These are phyloP conservation scores for Hirudinaria manillensis DNA, from an alignment of 2,888 invertebrate genomes.

Conservation along the genomic window DNA sequence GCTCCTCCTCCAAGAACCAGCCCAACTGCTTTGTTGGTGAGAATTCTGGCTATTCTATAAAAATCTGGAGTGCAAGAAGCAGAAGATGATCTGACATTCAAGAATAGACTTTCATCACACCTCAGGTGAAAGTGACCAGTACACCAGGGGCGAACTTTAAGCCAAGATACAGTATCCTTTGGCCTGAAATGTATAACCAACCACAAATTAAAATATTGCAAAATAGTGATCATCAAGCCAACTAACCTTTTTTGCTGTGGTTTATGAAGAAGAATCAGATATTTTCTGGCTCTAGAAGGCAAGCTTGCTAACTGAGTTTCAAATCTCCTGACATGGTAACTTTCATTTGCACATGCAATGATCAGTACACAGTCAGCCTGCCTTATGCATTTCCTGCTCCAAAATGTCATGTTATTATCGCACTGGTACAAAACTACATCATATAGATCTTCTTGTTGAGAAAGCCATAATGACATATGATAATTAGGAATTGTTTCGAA, in stretches of 20 bases:
- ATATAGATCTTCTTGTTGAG: conserved; percentile 25
- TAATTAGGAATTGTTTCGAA: conserved; percentile 24
- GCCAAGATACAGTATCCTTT: conserved; percentile 28
- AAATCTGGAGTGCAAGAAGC: conserved; percentile 13
- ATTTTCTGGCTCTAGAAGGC: conserved; percentile 29
- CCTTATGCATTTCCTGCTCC: conserved; percentile 28
- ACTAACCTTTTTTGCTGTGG: conserved; percentile 12
- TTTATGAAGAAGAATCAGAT: conserved; percentile 29
- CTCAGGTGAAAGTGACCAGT: conserved; percentile 30
- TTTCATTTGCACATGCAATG: conserved; percentile 25
- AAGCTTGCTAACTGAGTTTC: conserved; percentile 23
- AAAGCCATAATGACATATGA: conserved; percentile 22
- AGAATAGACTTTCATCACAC: conserved; percentile 11
- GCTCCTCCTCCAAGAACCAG: conserved; percentile 32
- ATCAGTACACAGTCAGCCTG: conserved; percentile 33
- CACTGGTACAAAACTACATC: conserved; percentile 26
- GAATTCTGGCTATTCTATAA: conserved; percentile 25
- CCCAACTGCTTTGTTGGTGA: conserved; percentile 31
- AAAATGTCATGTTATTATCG: conserved; percentile 24
- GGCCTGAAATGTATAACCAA: conserved; percentile 20
- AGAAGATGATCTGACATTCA: neutral
- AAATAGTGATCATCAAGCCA: neutral
- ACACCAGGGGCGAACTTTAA: conserved; percentile 28
- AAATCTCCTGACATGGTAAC: conserved; percentile 6
- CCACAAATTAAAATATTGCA: neutral